Conservation (phyloP, 2,888 invertebrate species). For the Cybosia mesomella region DNA sequence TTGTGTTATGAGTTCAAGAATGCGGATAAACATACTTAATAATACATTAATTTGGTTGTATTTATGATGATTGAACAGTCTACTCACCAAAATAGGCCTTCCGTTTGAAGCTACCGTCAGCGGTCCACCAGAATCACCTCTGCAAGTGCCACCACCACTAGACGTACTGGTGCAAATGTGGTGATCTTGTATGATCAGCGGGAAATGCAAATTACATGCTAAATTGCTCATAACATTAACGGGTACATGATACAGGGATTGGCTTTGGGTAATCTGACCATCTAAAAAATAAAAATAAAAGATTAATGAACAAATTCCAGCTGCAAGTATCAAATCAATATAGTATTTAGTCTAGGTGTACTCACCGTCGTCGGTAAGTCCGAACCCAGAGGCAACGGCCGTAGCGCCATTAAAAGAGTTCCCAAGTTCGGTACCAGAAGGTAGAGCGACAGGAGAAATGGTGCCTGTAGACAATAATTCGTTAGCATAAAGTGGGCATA, state of each 20-base stretch:
- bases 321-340: neutral
- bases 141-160: slow-evolving; percentile 54
- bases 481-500: neutral
- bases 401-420: slow-evolving; percentile 48
- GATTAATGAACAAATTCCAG: neutral
- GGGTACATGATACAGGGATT: slow-evolving; percentile 38
- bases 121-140: slow-evolving; percentile 68
- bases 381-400: slow-evolving; percentile 59
- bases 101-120: slow-evolving; percentile 30
- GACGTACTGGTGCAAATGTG: slow-evolving; percentile 62
- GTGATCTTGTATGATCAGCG: slow-evolving; percentile 40
- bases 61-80: neutral
- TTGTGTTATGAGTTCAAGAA: too few species aligned
- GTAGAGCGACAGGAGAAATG: slow-evolving; percentile 54
- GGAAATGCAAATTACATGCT: slow-evolving; percentile 43
- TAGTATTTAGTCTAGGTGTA: neutral
- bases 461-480: slow-evolving; percentile 38
- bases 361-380: slow-evolving; percentile 57
- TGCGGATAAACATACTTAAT: neutral
- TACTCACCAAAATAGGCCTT: neutral
- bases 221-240: slow-evolving; percentile 49
- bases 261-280: neutral
- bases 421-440: slow-evolving; percentile 45
- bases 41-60: neutral
- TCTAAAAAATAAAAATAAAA: neutral